Conservation (phyloP, 2,797 vertebrate species). For the Uromys caudimaculatus region DNA sequence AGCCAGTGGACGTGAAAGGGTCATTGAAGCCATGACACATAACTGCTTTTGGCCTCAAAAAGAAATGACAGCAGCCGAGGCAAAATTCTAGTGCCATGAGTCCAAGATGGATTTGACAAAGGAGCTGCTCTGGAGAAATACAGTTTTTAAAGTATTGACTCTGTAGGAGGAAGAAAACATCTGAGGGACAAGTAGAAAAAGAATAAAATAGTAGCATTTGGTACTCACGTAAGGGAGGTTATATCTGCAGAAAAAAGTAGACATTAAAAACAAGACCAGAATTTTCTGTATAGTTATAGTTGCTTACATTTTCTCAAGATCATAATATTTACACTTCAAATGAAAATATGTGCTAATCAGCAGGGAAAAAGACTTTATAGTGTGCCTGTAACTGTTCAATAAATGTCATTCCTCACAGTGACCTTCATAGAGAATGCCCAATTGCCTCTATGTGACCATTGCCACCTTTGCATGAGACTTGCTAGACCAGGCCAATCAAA, state of each 20-base stretch:
- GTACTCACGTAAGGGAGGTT: background rate
- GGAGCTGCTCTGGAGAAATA: slow-evolving; percentile 29
- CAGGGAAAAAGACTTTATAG: background rate
- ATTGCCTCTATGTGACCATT: background rate
- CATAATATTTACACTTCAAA: background rate
- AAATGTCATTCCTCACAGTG: background rate
- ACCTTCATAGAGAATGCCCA: background rate
- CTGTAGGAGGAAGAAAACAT: slow-evolving; percentile 27
- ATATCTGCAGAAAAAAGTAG: background rate
- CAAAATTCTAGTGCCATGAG: background rate
- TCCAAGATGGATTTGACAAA: slow-evolving; percentile 48
- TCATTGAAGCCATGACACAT: slow-evolving; percentile 22
- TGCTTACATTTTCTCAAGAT: slow-evolving; percentile 7
- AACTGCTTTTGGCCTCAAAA: slow-evolving; percentile 39
- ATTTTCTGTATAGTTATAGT: background rate
- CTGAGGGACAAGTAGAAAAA: slow-evolving; percentile 30
- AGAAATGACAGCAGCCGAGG: slow-evolving; percentile 55
- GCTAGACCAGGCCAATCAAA: background rate
- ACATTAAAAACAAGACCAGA: background rate
- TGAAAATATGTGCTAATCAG: background rate
- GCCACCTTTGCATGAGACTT: background rate
- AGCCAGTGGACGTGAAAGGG: slow-evolving; percentile 11
- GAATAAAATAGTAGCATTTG: slow-evolving; percentile 29
- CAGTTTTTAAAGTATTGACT: slow-evolving; percentile 57
- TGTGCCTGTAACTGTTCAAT: background rate